Conservation (phyloP, 1,140 invertebrate species). For the Diploscapter pachys region DNA sequence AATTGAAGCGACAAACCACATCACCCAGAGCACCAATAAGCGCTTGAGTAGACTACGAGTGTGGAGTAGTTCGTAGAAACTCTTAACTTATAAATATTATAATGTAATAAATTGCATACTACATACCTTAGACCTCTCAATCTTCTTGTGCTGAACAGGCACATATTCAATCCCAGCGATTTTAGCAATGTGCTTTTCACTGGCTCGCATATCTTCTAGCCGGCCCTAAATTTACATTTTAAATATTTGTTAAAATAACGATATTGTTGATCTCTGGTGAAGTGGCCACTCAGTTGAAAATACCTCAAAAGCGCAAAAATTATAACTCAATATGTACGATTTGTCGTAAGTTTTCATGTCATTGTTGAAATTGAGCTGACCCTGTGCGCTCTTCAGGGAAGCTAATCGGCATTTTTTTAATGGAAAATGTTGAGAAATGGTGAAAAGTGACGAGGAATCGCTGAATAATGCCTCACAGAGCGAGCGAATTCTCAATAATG, state of each 20-base stretch:
- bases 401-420: not conserved
- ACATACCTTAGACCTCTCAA: slow-evolving; percentile 43
- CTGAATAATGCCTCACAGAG: not conserved
- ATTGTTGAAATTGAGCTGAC: not conserved
- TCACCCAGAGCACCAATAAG: slow-evolving; percentile 41
- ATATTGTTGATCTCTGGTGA: slow-evolving; percentile 21
- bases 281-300: not conserved
- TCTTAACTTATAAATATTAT: not conserved
- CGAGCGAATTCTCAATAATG: not conserved
- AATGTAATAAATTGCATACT: not conserved
- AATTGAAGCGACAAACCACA: slow-evolving; percentile 53
- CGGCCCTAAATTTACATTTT: slow-evolving; percentile 34
- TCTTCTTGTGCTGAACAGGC: slow-evolving; percentile 41
- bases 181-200: slow-evolving; percentile 48
- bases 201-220: slow-evolving; percentile 51
- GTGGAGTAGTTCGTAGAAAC: slow-evolving; percentile 22
- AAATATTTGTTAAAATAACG: too few species aligned
- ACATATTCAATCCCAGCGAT: slow-evolving; percentile 48
- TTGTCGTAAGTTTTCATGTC: too few species aligned
- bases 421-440: not conserved
- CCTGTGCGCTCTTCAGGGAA: not conserved
- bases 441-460: too few species aligned
- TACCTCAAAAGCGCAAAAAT: too few species aligned
- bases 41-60: slow-evolving; percentile 29
- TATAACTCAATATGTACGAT: too few species aligned